These are phyloP conservation scores for Uropsilus gracilis DNA, from an alignment of 2,113 vertebrate species.

Conservation along the genomic window DNA sequence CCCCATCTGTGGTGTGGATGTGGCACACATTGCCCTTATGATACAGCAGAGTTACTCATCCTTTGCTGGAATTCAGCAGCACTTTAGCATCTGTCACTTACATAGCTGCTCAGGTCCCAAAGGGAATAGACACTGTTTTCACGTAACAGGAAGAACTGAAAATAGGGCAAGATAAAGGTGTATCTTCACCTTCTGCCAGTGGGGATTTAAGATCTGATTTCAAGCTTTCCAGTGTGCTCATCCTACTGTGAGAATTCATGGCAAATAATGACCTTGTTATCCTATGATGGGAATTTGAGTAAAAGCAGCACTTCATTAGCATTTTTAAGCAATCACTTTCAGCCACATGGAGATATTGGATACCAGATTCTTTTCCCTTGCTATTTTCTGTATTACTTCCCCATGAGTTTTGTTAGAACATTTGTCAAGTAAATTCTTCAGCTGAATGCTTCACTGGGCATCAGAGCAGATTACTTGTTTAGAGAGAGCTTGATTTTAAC, in stretches of 20 bases:
- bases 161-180: fast-evolving
- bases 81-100: not conserved
- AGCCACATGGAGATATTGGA: not conserved
- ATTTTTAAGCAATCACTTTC: not conserved
- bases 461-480: not conserved
- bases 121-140: not conserved
- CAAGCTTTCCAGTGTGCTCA: not conserved
- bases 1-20: not conserved
- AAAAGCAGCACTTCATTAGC: not conserved
- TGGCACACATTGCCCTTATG: fast-evolving
- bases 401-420: not conserved
- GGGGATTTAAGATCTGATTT: not conserved
- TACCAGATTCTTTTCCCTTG: not conserved
- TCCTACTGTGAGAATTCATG: not conserved
- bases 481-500: not conserved
- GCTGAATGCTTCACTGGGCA: not conserved
- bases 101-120: not conserved
- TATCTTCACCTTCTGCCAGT: not conserved
- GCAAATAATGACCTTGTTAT: not conserved
- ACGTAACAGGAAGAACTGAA: not conserved
- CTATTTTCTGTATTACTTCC: not conserved
- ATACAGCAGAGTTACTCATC: not conserved
- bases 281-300: not conserved
- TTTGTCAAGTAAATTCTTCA: not conserved
- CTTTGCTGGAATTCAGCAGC: fast-evolving